Base-by-base conservation (phyloP, 2,797 vertebrate species). In the Siniperca undulata region DNA sequence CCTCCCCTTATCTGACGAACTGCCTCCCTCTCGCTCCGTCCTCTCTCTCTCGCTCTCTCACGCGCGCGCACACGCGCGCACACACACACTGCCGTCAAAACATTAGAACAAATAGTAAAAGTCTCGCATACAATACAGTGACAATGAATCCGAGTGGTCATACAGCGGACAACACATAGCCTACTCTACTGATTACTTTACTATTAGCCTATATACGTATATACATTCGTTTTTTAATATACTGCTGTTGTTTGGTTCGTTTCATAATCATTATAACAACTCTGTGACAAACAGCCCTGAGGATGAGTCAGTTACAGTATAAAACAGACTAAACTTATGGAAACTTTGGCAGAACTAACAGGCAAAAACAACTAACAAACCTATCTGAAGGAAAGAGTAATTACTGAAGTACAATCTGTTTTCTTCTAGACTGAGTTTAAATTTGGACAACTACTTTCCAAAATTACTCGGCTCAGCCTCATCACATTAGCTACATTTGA, bases 1-100 rank as follows among this genome's bases (percentile, higher is more conserved):
- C 95, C 96, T 90, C 96, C 96, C 93, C 91, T 87, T 72, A 61
- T 89, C 90, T 94, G 94, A 94, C 95, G 93, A 89, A 44, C 80
- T 78, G 80, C 89, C 85, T 80, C 86, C 53, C 89, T 80, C 86
- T 83, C 80, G 56, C 92, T 64, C 81, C 53, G 82, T 46, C 88
- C 76, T 19, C 83, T 60, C 74, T 38, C 69, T 58, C 74, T 44
- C 82, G 1, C 74, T 16, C 83, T 64, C 74, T 42, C 69, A 13
- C 74, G 4, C 59, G 3, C 71, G 36, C 46, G 17, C 58, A 11
- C 70, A 9, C 70, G 30, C 36, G 7, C 59, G 40, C 34, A n/a
- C n/a, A 40, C 34, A 60, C 40, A 10, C 68, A 10, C 24, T 3
- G 12, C 59, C 22, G 42, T 76, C 77, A 78, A 82, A 86, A 78